Percentiles rank a stretch among this genome's conserved stretches.
Conservation (phyloP, 53 echinoderm and acorn worm genomes). For the Holothuria scabra region DNA sequence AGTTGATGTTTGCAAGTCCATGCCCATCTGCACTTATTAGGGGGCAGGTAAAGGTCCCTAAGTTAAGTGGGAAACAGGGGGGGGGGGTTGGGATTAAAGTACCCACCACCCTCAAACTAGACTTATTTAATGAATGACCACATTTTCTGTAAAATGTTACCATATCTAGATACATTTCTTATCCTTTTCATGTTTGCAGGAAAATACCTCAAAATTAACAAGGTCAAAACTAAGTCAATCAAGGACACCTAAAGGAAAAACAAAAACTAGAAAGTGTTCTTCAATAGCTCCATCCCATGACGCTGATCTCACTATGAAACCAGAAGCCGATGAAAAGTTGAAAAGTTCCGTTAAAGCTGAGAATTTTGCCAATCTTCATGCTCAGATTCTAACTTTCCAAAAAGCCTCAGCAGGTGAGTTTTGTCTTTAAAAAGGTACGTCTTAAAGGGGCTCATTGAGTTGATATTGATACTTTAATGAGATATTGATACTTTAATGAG, state of each 20-base stretch:
- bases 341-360: constrained; percentile 49
- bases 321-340: constrained; percentile 75
- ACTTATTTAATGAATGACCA: no score
- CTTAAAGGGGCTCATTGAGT: no score
- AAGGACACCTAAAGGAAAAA: constrained; percentile 78
- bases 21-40: no score
- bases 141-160: no score
- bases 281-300: constrained; percentile 87
- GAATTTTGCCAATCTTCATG: constrained; percentile 66
- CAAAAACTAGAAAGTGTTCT: constrained; percentile 67
- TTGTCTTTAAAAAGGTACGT: not conserved
- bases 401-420: constrained; percentile 90
- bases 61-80: no score
- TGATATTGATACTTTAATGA: no score
- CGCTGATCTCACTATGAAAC: constrained; percentile 75
- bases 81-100: no score
- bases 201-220: constrained; percentile 86
- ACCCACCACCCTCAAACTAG: no score
- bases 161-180: no score
- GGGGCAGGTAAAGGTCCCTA: no score
- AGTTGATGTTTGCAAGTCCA: no score
- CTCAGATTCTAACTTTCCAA: constrained; percentile 87
- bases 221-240: constrained; percentile 74
- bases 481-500: no score
- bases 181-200: constrained; percentile 39